Evolutionary conservation across 2,113 vertebrate species (phyloP), one percentile per base, ranked within the genome.

Genomic region (Donacobius atricapilla): DNA sequence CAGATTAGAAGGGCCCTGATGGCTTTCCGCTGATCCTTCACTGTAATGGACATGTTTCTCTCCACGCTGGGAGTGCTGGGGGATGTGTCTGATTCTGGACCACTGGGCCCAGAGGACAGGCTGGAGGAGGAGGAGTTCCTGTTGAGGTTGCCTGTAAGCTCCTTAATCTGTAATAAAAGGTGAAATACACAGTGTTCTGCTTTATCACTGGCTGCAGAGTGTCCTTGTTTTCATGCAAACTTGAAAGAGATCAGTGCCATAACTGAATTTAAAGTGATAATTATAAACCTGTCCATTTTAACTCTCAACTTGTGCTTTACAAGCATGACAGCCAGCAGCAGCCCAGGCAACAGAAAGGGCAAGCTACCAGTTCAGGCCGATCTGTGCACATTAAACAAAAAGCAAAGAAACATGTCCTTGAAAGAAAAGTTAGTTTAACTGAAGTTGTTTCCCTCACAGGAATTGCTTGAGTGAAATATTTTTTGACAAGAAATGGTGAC

Each of bases 91-190:
- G 98, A 99, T 80, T 99, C 99, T 0, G 98, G 98, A 97, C 98
- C 99, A 65, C 98, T 99, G 23, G 98, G 98, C 94, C 99, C 98
- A 0, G 99, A 99, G 0, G 99, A 99, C 70, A 99, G 97, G 97
- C 99, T 99, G 96, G 98, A 99, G 40, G 98, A 98, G 31, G 99
- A 99, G 18, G 99, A 99, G 90, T 98, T 98, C 95, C 98, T 99
- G 97, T 98, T 98, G 96, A 99, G 99, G 97, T 99, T 99, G 72
- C 99, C 99, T 3, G 99, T 99, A 85, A 99, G 98, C 95, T 99
- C 99, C 95, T 99, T 99, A 96, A 99, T 99, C 99, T 99, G 97
- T 31, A 88, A 89, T 98, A 97, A 51, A 91, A 94, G 65, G 81
- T 13, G 31, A 93, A 97, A 89, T 2, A 84, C 13, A 11, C 30